Conservation (phyloP, 2,888 invertebrate species). For the Oscheius sp. region DNA sequence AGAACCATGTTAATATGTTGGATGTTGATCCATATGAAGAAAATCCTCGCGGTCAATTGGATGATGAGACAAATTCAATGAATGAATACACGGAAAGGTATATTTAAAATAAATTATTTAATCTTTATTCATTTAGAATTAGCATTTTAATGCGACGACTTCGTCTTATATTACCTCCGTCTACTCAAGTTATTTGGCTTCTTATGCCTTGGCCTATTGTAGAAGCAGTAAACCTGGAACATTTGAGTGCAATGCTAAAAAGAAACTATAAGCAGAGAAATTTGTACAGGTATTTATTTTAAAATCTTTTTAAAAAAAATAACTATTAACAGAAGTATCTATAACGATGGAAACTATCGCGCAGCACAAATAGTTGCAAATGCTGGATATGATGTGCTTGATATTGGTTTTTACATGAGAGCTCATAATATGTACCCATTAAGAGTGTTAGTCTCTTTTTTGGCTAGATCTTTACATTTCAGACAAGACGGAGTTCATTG, state of each 20-base stretch:
- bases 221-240: too few relatives aligned
- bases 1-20: constrained; percentile 7
- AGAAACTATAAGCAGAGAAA: not conserved
- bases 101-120: not conserved
- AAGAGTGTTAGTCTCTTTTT: constrained; percentile 31
- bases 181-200: constrained; percentile 34
- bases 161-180: constrained; percentile 31
- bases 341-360: constrained; percentile 46
- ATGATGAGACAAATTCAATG: constrained; percentile 12
- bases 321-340: constrained; percentile 33
- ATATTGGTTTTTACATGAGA: constrained; percentile 44
- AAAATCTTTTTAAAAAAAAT: not conserved
- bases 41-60: not conserved
- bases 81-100: constrained; percentile 29
- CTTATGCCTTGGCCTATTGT: constrained; percentile 24
- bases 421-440: constrained; percentile 36
- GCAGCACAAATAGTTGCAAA: constrained; percentile 43
- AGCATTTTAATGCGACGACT: constrained; percentile 38
- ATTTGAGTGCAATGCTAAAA: too few relatives aligned
- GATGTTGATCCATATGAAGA: not conserved
- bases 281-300: not conserved
- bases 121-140: constrained; percentile 19
- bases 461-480: constrained; percentile 10
- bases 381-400: constrained; percentile 53
- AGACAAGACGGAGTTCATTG: constrained; percentile 50